phyloP scores from a whole-genome alignment of 92 coral and sea anemone genomes.

The Bergia puertoricense region DNA sequence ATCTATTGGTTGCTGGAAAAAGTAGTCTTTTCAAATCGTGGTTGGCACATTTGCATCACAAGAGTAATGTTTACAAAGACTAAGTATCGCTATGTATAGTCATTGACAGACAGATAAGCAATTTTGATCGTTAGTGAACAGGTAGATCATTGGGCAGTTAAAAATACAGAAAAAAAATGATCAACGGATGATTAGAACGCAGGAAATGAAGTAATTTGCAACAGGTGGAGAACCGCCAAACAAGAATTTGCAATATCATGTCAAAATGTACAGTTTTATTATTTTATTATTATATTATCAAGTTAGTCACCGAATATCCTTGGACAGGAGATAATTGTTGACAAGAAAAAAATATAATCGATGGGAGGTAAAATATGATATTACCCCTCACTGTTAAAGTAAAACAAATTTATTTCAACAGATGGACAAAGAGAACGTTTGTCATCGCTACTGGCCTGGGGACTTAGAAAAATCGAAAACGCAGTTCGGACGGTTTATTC shows the following conservation, averaged over 20 bases:
- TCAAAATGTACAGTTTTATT: too few species aligned
- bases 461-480: constrained; percentile 51
- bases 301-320: too few species aligned
- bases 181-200: background rate
- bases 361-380: background rate
- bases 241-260: too few species aligned
- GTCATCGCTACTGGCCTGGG: constrained; percentile 94
- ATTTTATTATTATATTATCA: background rate
- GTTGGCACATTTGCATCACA: too few species aligned
- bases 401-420: constrained; percentile 10
- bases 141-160: background rate
- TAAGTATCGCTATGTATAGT: too few species aligned
- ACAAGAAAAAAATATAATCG: background rate
- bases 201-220: background rate
- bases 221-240: too few species aligned
- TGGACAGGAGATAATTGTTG: background rate
- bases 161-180: background rate
- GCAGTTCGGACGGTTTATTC: constrained; percentile 44
- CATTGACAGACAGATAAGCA: too few species aligned
- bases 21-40: too few species aligned
- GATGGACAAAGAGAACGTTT: constrained; percentile 61
- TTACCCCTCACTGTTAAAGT: background rate
- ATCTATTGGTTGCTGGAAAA: too few species aligned
- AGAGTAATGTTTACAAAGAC: too few species aligned
- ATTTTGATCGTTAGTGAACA: background rate